These are phyloP conservation scores for Zoanthus sansibaricus DNA, from an alignment of 92 coral and sea anemone species.

Conservation along the genomic window DNA sequence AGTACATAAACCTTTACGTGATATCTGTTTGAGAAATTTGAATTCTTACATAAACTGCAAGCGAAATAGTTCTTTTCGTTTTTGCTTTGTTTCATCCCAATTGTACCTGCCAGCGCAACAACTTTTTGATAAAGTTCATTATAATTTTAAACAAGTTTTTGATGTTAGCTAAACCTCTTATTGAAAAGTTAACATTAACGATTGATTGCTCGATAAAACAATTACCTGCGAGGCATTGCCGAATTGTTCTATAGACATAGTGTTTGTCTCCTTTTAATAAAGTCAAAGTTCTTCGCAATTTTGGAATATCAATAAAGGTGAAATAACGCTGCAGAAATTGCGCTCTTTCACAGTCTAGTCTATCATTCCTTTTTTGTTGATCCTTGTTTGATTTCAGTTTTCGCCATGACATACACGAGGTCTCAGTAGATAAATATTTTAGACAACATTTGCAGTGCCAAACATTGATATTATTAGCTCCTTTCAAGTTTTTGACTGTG, in stretches of 20 bases:
- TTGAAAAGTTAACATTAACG: too few species aligned
- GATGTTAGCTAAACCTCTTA: too few species aligned
- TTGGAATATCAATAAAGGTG: constrained; percentile 15
- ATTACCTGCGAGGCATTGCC: constrained; percentile 8
- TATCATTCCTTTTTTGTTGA: background rate
- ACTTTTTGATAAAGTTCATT: too few species aligned
- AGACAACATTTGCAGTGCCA: constrained; percentile 4
- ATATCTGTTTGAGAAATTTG: too few species aligned
- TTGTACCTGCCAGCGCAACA: too few species aligned
- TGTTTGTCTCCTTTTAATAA: constrained; percentile 16
- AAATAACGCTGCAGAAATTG: constrained; percentile 31
- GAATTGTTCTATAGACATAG: background rate
- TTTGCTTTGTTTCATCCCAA: too few species aligned
- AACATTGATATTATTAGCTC: background rate
- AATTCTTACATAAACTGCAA: too few species aligned
- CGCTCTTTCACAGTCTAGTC: constrained; percentile 31
- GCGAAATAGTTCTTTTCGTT: too few species aligned
- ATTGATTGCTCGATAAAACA: background rate
- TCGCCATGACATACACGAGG: constrained; percentile 9
- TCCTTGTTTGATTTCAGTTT: constrained; percentile 6
- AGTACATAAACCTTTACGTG: too few species aligned
- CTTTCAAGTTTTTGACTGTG: background rate
- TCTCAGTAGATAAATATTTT: background rate
- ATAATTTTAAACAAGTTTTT: too few species aligned
- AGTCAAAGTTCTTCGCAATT: constrained; percentile 25